phyloP scores from a whole-genome alignment of 2,113 vertebrate species.

The Stegostoma tigrinum region DNA sequence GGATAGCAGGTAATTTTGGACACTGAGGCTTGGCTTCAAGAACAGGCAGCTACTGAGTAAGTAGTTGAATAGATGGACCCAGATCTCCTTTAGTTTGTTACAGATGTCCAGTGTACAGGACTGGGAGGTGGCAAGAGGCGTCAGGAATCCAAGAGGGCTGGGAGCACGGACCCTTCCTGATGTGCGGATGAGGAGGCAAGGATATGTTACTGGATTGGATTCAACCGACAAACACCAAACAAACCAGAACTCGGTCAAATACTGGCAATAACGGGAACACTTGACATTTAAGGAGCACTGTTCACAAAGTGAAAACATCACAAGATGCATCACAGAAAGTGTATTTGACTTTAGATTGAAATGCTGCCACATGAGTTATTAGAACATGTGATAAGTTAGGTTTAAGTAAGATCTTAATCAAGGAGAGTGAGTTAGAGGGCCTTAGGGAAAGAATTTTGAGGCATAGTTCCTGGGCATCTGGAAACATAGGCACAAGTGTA shows the following conservation, averaged over 20 bases:
- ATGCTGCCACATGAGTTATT: not conserved
- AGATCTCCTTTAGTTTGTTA: not conserved
- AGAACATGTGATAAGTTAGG: not conserved
- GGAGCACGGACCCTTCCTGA: not conserved
- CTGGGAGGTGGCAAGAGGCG: not conserved
- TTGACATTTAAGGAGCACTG: not conserved
- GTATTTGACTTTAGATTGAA: not conserved
- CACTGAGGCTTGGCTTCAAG: not conserved
- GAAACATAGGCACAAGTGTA: too few relatives aligned
- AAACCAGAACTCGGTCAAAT: not conserved
- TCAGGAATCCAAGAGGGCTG: not conserved
- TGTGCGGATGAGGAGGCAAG: not conserved
- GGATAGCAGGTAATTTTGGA: not conserved
- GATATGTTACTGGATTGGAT: not conserved
- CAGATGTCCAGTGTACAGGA: not conserved
- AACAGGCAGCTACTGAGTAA: not conserved
- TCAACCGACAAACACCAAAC: not conserved
- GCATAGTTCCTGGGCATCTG: too few relatives aligned
- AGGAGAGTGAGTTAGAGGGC: not conserved
- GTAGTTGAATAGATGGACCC: not conserved
- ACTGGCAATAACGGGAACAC: not conserved
- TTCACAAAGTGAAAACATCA: not conserved
- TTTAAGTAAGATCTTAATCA: not conserved
- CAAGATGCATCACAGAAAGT: not conserved
- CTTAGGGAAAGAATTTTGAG: too few relatives aligned